Percentiles rank a stretch among this genome's conserved stretches.
These are phyloP conservation scores for Euspilapteryx auroguttella DNA, from an alignment of 2,888 invertebrate genomes.

Conservation along the genomic window DNA sequence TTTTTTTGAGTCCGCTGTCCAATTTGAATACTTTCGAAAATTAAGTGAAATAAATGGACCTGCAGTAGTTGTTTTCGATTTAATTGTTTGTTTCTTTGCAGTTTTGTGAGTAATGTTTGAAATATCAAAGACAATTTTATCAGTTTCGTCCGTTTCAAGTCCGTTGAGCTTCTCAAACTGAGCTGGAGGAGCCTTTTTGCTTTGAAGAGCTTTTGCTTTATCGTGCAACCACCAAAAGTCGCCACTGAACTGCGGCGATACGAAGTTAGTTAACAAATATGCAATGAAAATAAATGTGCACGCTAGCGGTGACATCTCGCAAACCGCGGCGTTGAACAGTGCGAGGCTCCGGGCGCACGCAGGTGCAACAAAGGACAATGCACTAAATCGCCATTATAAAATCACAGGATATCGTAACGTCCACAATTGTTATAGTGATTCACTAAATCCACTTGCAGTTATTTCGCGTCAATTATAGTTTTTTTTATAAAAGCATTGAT, in stretches of 20 bases:
- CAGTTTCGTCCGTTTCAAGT: slow-evolving; percentile 35
- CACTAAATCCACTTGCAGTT: slow-evolving; percentile 12
- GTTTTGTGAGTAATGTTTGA: too few relatives aligned
- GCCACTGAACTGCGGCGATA: slow-evolving; percentile 28
- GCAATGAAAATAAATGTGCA: not conserved
- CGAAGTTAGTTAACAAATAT: slow-evolving; percentile 12
- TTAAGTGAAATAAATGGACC: too few relatives aligned
- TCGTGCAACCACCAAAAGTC: slow-evolving; percentile 46
- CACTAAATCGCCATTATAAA: not conserved
- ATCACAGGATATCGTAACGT: slow-evolving; percentile 1
- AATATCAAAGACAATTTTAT: slow-evolving; percentile 29
- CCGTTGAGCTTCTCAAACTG: slow-evolving; percentile 27
- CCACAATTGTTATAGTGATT: slow-evolving; percentile 7
- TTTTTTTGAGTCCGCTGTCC: too few relatives aligned
- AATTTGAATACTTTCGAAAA: too few relatives aligned
- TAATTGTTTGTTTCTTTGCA: too few relatives aligned
- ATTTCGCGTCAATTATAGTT: slow-evolving; percentile 27
- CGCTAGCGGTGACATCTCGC: not conserved
- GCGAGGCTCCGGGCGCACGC: too few relatives aligned
- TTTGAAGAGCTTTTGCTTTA: slow-evolving; percentile 20
- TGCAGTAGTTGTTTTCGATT: too few relatives aligned
- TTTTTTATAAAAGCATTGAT: slow-evolving; percentile 14
- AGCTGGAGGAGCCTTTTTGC: slow-evolving; percentile 18
- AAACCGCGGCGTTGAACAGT: not conserved
- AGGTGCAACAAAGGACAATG: too few relatives aligned